A percentile compares a stretch with the other conserved stretches of the same genome.
phyloP scores from a whole-genome alignment of 2,888 invertebrate species.

The Hermaeophaga mercurialis region DNA sequence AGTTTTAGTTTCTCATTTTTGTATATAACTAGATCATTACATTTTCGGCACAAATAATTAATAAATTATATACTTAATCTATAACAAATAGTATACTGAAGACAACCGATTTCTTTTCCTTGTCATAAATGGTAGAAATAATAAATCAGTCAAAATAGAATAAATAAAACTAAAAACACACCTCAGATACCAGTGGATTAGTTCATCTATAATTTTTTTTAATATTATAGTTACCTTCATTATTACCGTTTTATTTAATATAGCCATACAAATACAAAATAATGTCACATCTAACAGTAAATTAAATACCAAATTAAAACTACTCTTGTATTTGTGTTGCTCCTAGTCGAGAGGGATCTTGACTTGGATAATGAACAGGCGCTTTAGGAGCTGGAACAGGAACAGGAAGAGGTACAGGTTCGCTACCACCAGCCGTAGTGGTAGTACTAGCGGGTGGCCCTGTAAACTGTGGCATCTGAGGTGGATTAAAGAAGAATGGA shows the following conservation, averaged over 20 bases:
- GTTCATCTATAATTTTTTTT: too few species aligned
- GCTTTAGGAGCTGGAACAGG: slow-evolving; percentile 56
- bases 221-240: too few species aligned
- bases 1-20: too few species aligned
- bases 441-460: slow-evolving; percentile 57
- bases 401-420: slow-evolving; percentile 16
- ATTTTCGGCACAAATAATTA: too few species aligned
- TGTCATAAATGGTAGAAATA: too few species aligned
- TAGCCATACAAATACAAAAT: background rate
- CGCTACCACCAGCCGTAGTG: slow-evolving; percentile 10
- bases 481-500: slow-evolving; percentile 59
- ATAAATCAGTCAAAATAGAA: too few species aligned
- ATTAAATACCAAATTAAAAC: slow-evolving; percentile 31
- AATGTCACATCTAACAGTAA: background rate
- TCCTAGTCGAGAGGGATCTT: slow-evolving; percentile 93
- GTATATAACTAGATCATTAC: too few species aligned
- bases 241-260: background rate
- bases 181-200: too few species aligned
- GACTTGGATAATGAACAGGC: slow-evolving; percentile 91
- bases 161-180: too few species aligned
- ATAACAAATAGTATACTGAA: too few species aligned
- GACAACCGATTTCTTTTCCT: too few species aligned
- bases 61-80: too few species aligned
- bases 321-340: slow-evolving; percentile 58
- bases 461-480: slow-evolving; percentile 50